Base-by-base conservation (phyloP, 2,113 vertebrate species). In the Xyrauchen texanus region DNA sequence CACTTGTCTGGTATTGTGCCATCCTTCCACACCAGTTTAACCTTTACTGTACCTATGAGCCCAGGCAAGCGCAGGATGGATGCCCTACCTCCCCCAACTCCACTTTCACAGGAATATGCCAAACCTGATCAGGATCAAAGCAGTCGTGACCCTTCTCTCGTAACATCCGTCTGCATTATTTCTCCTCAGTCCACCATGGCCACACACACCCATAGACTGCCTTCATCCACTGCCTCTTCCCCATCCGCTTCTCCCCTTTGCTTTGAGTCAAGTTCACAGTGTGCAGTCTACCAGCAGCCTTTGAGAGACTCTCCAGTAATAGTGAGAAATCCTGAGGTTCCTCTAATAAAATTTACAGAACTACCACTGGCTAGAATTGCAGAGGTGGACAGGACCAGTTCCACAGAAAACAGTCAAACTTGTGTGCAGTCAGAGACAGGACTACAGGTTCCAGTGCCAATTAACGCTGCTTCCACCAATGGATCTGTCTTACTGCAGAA, bases 41-140 rank as follows among this genome's bases (percentile, higher is more conserved):
- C 93, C n/a, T 96, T 96, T 87, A 96, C 95, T 4, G 95, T 96
- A 63, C 95, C 96, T 79, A 95, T 96, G 91, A 97, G 95, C 84
- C 95, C 95, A 4, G 94, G 93, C 86, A 95, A 95, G 77, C 87
- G 94, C 82, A 95, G 95, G 87, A 86, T 93, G 0, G 95, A 96
- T 7, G 85, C 84, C 7, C 87, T 85, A 53, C 88, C 83, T 58
- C 89, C 87, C 10, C 85, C 90, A 9, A 78, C 80, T 12, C 79
- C 82, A 7, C 82, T 88, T n/a, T 87, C 88, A 10, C 90, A 92
- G 85, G 89, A 91, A 79, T 92, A 91, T 6, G 88, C 85, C 72
- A 93, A 92, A 87, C 87, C 87, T 55, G 92, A 93, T 69, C 82
- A 86, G 68, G 92, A 93, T 55, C 90, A 87, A 62, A 81, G 11